Evolutionary conservation across 2,797 vertebrate genomes (phyloP), one percentile per base, ranked within the genome.

Genomic region (Chromis chromis): DNA sequence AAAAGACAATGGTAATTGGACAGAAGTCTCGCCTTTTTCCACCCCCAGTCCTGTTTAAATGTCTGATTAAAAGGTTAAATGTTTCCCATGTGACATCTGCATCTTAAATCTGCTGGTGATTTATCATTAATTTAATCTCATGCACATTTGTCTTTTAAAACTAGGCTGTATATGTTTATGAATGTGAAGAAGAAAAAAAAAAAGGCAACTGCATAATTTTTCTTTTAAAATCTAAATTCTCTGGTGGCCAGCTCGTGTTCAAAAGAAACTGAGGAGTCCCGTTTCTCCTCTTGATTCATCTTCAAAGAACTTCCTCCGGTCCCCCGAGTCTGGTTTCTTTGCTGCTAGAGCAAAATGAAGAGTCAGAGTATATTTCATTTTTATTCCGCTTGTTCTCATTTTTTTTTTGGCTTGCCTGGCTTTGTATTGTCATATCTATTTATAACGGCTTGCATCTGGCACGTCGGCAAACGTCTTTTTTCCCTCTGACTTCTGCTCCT

Each of bases 1-100:
- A 82, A 99, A 99, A 93, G 94, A 96, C 93, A 95, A 92, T 74
- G 95, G 95, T 96, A 90, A 94, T 93, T 93, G 80, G 84, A 84
- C 73, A 61, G 46, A 71, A 62, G 53, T 71, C 63, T 55, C 54
- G 54, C 52, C 73, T 77, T 76, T 77, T 76, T 84, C 66, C 53
- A 48, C 48, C 62, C n/a, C 50, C 62, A 50, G 19, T 66, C 39
- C 28, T 70, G 54, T 81, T 71, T 91, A 76, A 84, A 83, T 79
- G 82, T 76, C 75, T 82, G 24, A 59, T 84, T 78, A 66, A 86
- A 87, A 48, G 64, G 72, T 58, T 52, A 55, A 68, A 73, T 57
- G 74, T 57, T 53, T 59, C 42, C 53, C 25, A 17, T 48, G 24
- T 70, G 54, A 79, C 57, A 31, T 17, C 21, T 46, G 40, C n/a